Base-by-base conservation (phyloP, 2,888 invertebrate species). In the Pseudeuparius sepicola region DNA sequence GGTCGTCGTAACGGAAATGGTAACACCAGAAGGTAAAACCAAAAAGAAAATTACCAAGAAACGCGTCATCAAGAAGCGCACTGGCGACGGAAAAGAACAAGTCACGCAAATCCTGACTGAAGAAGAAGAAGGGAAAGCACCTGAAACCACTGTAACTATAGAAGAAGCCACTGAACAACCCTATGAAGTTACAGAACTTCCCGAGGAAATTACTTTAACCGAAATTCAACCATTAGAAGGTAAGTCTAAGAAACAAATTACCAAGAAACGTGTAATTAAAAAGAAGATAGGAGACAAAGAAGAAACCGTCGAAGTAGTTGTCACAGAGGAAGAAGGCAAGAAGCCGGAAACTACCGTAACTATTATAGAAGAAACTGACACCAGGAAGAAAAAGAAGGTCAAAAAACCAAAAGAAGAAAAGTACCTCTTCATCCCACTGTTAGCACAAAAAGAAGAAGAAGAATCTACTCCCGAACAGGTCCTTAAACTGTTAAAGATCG, bases 71-170 rank as follows among this genome's bases (percentile, higher is more conserved):
- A 23, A 56, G 44, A 60, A 56, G 45, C 51, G 51, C 11, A 53
- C 47, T 14, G 59, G 53, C 2, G 9, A 10, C 6, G 51, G 46
- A 17, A 44, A 56, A 48, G 35, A 55, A 42, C 52, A 63, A 54
- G 41, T 46, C 18, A 52, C 53, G 32, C 62, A 65, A 56, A 66
- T 69, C 37, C 40, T 45, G 3, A 53, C 48, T 30, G 43, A 48
- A 6, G 47, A 51, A 46, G 55, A 62, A 47, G 63, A 65, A 28
- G 61, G 59, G 14, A 52, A 56, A 32, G 53, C 59, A 34, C 58
- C 61, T 4, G 49, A 60, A 33, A 59, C 48, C 29, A 55, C 57
- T 18, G 51, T 58, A 16, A 45, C 44, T 2, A 51, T 55, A 3
- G 40, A 51, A 43, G 51, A 54, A 45, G 40, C 44, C 41, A 35